Percentiles rank a stretch among this genome's conserved stretches.
Conservation (phyloP, 2,113 vertebrate genomes). For the Neopipo cinnamomea region DNA sequence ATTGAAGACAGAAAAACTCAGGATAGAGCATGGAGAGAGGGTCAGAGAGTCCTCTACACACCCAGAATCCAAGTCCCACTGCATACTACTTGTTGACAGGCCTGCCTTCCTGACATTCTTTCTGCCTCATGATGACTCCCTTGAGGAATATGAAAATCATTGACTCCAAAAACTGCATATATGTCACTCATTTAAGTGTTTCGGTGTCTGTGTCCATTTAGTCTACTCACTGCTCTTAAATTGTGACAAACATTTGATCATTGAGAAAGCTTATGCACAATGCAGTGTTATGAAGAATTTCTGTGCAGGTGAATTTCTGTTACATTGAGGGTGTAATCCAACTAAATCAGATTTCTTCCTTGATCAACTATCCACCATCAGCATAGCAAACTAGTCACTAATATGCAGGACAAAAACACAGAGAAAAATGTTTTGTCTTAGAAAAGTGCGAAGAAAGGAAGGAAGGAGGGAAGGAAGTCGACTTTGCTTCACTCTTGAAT, state of each 20-base stretch:
- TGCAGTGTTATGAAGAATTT: too few relatives aligned
- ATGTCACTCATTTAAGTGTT: not conserved
- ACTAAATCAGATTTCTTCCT: not conserved
- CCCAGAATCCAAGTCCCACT: fast-evolving
- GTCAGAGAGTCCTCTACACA: not conserved
- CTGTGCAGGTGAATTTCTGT: too few relatives aligned
- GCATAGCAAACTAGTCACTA: not conserved
- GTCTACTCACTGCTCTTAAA: not conserved
- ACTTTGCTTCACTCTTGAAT: not conserved
- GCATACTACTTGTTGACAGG: not conserved
- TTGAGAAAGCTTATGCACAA: not conserved
- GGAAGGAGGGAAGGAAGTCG: not conserved
- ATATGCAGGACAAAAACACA: not conserved
- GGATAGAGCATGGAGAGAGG: not conserved
- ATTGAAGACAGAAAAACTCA: not conserved
- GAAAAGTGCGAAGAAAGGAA: not conserved
- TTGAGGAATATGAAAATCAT: fast-evolving
- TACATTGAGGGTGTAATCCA: not conserved
- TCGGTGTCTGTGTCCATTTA: not conserved
- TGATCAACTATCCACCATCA: not conserved
- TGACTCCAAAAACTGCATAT: not conserved
- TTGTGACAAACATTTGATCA: not conserved
- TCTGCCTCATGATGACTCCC: fast-evolving
- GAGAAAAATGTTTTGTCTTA: not conserved
- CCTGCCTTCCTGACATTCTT: not conserved